A percentile compares a stretch with the other conserved stretches of the same genome.
phyloP scores from a whole-genome alignment of 2,113 vertebrate genomes.

The Leiothrix lutea region DNA sequence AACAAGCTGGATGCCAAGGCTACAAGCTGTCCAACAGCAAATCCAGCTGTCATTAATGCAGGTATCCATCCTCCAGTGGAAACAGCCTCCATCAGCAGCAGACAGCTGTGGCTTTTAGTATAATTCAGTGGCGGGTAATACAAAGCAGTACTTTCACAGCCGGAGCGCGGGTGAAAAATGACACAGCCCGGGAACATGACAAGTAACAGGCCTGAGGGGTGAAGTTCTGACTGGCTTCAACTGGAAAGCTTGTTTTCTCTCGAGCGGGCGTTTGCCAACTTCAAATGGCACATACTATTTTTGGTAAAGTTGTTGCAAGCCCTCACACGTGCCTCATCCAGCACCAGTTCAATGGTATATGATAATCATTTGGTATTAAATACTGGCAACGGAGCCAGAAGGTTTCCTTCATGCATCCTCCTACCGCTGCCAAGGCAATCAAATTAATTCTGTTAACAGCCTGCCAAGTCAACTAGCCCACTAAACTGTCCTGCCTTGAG shows the following conservation, averaged over 20 bases:
- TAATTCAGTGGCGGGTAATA: background rate
- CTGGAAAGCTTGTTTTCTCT: constrained; percentile 42
- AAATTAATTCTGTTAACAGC: constrained; percentile 68
- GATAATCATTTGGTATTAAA: constrained; percentile 58
- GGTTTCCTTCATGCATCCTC: constrained; percentile 53
- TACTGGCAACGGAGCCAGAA: constrained; percentile 7
- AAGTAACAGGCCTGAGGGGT: background rate
- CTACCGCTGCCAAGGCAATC: constrained; percentile 68
- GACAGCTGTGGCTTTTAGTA: background rate
- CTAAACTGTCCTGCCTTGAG: constrained; percentile 51
- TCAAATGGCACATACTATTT: constrained; percentile 48
- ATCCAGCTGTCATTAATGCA: background rate
- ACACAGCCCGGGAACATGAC: background rate
- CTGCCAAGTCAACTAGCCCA: constrained; percentile 62
- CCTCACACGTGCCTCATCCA: constrained; percentile 2
- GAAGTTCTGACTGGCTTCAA: constrained; percentile 26
- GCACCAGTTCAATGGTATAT: constrained; percentile 15
- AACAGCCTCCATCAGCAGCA: background rate
- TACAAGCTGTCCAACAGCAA: background rate
- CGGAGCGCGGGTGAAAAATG: background rate
- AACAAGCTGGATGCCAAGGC: background rate
- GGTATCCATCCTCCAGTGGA: background rate
- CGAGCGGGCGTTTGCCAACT: background rate
- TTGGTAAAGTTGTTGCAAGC: constrained; percentile 46
- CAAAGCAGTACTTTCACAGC: background rate